Evolutionary conservation across 2,797 vertebrate species (phyloP), one percentile per base, ranked within the genome.

Genomic region (Orestias chungarensis): DNA sequence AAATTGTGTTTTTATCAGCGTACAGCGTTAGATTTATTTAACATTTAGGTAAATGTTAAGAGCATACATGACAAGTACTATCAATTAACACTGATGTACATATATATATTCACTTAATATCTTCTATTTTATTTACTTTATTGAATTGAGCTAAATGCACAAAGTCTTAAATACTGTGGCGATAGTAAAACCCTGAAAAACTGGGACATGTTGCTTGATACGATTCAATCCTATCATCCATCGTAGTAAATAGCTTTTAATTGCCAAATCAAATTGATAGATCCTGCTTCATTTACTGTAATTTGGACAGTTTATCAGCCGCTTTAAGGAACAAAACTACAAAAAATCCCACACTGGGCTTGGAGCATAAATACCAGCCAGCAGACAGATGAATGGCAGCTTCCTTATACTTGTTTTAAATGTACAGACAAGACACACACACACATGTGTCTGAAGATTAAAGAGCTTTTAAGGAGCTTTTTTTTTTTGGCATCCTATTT

Each of bases 321-420:
- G 64, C 62, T 79, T 65, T 40, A 8, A 31, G 65, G 59, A 27
- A 44, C 74, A 70, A 77, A 25, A 25, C 50, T 27, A 2, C n/a
- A 11, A 11, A 52, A 25, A 52, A 9, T 52, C n/a, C 3, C 9
- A 50, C 31, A 29, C 33, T 23, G 33, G 20, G 33, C 2, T 61
- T 23, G 66, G 27, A 8, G 8, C 47, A 65, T 20, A 75, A 62
- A 76, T 23, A 72, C 64, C 20, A 66, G 31, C 66, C 33, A 66
- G 64, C 76, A 40, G 52, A 66, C 50, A 74, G 14, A 71, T 44
- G 27, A 54, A 35, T 14, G 7, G 8, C 42, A 15, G 38, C 50
- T 74, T 54, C 52, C 77, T 70, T 78, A 4, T 79, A 65, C 68
- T 35, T 43, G 66, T 54, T 59, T 66, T 75, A 68, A 73, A 78